Evolutionary conservation across 1,140 invertebrate species (phyloP).

Genomic region (Polypedilum vanderplanki): DNA sequence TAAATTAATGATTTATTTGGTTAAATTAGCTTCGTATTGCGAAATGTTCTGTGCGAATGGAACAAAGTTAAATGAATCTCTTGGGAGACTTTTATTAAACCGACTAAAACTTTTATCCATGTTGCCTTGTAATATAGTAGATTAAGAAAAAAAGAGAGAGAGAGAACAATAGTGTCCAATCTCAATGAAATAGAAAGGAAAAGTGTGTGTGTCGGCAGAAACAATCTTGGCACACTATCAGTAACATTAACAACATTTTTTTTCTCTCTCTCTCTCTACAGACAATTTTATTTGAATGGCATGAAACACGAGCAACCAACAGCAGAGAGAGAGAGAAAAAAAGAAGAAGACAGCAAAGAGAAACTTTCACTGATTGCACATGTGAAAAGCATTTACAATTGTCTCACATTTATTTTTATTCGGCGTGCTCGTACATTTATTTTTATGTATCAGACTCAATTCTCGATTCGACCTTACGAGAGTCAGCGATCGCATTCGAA

Average conservation of each 20-base stretch:
- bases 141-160: neutral
- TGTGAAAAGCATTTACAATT: neutral
- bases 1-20: constrained; percentile 23
- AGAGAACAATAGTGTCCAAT: neutral
- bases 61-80: neutral
- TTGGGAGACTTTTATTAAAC: neutral
- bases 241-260: neutral
- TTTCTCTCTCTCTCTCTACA: neutral
- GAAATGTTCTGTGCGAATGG: neutral
- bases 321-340: too few relatives aligned
- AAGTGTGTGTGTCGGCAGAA: neutral
- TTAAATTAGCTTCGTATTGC: neutral
- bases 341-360: too few relatives aligned
- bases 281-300: neutral
- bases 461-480: too few relatives aligned
- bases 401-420: neutral
- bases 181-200: neutral
- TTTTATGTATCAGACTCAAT: too few relatives aligned
- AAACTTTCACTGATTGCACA: constrained; percentile 7
- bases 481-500: too few relatives aligned
- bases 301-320: neutral
- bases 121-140: neutral
- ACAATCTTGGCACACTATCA: constrained; percentile 1
- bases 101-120: neutral
- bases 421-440: too few relatives aligned